Percentiles rank a stretch among this genome's conserved stretches.
These are phyloP conservation scores for Lepidocyrtinus sp. DNA, from an alignment of 2,888 invertebrate species.

Conservation along the genomic window DNA sequence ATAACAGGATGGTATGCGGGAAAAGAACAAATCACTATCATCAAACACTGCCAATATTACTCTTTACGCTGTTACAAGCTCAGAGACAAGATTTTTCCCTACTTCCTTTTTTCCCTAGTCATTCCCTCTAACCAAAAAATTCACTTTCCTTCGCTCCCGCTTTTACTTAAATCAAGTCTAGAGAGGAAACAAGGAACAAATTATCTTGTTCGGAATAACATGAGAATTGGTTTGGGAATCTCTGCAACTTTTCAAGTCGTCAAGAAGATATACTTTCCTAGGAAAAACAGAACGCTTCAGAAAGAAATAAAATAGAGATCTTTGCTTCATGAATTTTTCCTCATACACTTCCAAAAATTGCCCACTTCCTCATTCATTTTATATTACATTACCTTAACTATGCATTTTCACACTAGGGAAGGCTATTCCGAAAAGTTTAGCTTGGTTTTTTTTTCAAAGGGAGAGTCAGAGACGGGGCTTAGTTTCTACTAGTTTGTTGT, in stretches of 20 bases:
- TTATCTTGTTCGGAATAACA: not conserved
- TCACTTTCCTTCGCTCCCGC: not conserved
- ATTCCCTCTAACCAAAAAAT: not conserved
- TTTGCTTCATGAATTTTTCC: constrained; percentile 21
- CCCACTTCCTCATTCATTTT: constrained; percentile 66
- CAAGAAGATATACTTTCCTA: no score
- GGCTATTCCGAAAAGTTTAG: not conserved
- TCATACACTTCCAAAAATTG: constrained; percentile 46
- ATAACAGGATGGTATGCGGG: constrained; percentile 9
- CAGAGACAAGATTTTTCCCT: constrained; percentile 1
- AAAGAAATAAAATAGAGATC: constrained; percentile 12
- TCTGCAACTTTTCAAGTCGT: constrained; percentile 10
- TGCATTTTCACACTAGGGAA: not conserved
- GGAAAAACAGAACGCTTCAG: no score
- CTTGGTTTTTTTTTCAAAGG: no score
- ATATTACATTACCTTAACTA: constrained; percentile 36
- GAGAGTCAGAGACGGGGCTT: no score
- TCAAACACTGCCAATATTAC: constrained; percentile 20
- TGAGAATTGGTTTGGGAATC: constrained; percentile 10
- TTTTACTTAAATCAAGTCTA: constrained; percentile 40
- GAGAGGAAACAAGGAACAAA: not conserved
- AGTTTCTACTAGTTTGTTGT: not conserved
- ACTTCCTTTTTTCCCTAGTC: not conserved
- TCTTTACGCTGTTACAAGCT: not conserved
- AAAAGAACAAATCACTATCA: constrained; percentile 31